These are phyloP conservation scores for Ciconia maguari DNA, from an alignment of 2,113 vertebrate species.

Conservation along the genomic window DNA sequence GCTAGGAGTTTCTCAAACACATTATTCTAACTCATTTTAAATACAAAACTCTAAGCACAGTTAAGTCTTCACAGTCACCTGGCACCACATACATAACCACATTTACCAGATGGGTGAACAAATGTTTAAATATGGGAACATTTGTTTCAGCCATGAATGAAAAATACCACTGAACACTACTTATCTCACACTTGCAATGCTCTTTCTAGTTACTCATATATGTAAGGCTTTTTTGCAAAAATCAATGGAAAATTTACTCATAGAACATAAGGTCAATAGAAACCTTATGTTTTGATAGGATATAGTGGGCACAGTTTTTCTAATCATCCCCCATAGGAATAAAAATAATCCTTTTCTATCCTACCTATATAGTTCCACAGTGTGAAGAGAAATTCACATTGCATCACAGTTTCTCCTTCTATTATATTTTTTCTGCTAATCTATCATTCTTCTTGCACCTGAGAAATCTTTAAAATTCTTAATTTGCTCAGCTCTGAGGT, in stretches of 20 bases:
- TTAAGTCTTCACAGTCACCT: background rate
- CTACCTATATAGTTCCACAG: background rate
- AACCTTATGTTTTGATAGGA: constrained; percentile 13
- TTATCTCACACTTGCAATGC: constrained; percentile 47
- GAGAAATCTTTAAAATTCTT: background rate
- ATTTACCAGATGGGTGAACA: constrained; percentile 54
- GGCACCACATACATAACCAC: background rate
- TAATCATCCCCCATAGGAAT: background rate
- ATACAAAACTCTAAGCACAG: background rate
- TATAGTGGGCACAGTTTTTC: constrained; percentile 3
- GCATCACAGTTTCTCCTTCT: background rate
- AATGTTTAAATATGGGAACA: constrained; percentile 44
- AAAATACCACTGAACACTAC: constrained; percentile 23
- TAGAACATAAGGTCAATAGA: background rate
- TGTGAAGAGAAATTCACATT: background rate
- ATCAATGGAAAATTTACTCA: constrained; percentile 5
- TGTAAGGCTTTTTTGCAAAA: background rate
- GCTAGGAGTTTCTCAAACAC: background rate
- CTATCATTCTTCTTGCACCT: background rate
- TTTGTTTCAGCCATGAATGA: constrained; percentile 27
- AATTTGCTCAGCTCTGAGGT: background rate
- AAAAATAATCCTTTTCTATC: background rate
- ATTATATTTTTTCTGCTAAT: background rate
- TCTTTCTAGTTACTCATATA: constrained; percentile 12
- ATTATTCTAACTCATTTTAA: background rate